Percentiles rank a stretch among this genome's conserved stretches.
These are phyloP conservation scores for Hemiprocne comata DNA, from an alignment of 2,113 vertebrate species.

Conservation along the genomic window DNA sequence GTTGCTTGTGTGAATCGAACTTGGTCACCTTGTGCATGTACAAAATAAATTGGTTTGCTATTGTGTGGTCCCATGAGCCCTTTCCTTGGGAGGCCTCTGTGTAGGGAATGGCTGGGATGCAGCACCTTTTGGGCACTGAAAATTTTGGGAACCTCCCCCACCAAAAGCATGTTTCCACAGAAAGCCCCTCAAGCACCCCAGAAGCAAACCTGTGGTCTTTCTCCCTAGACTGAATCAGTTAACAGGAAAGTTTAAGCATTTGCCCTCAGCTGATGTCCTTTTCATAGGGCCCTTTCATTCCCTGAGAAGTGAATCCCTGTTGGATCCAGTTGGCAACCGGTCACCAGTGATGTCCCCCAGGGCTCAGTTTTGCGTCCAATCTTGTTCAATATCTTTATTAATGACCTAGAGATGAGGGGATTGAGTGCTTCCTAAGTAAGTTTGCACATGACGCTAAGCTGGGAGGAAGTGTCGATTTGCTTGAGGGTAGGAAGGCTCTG, in stretches of 20 bases:
- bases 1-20: neutral
- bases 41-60: neutral
- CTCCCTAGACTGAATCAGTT: neutral
- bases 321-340: no score
- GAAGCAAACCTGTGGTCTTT: accelerated
- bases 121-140: neutral
- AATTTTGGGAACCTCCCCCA: neutral
- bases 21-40: no score
- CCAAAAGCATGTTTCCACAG: neutral
- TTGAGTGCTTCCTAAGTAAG: no score
- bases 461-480: no score
- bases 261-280: neutral
- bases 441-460: no score
- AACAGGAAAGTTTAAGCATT: neutral
- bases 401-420: no score
- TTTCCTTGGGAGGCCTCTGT: neutral
- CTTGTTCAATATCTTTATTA: no score
- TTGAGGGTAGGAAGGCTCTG: no score
- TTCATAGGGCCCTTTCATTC: neutral
- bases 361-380: no score
- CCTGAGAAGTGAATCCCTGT: neutral
- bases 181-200: neutral
- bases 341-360: no score
- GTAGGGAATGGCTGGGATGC: neutral
- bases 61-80: neutral